A percentile compares a stretch with the other conserved stretches of the same genome.
These are phyloP conservation scores for Tetragonisca angustula DNA, from an alignment of 2,888 invertebrate genomes.

Conservation along the genomic window DNA sequence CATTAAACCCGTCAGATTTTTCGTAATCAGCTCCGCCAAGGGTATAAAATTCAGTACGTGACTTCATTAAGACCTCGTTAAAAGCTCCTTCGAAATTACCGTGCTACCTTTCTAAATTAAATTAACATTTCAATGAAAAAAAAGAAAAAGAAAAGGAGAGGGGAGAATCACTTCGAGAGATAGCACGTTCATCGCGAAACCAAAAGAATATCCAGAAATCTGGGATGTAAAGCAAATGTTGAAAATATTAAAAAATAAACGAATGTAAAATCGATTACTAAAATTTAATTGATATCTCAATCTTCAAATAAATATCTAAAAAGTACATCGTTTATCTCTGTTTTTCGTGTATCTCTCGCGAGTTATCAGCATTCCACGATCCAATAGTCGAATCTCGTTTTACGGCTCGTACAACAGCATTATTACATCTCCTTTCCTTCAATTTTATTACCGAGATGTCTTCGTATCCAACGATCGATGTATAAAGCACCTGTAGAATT, in stretches of 20 bases:
- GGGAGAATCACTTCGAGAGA: not conserved
- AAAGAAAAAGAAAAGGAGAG: too few species aligned
- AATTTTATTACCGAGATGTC: conserved; percentile 30
- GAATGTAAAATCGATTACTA: too few species aligned
- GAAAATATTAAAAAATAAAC: not conserved
- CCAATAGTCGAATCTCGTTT: conserved; percentile 15
- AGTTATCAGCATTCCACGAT: not conserved
- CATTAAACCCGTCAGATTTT: not conserved
- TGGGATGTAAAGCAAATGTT: not conserved
- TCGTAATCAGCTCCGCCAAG: not conserved
- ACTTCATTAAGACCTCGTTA: conserved; percentile 19
- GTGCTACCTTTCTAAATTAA: conserved; percentile 8
- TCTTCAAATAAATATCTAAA: not conserved
- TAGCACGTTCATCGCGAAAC: not conserved
- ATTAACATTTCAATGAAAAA: conserved; percentile 5
- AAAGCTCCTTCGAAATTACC: not conserved
- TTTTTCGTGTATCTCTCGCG: not conserved
- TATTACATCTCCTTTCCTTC: not conserved
- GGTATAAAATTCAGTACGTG: conserved; percentile 22
- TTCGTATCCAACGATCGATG: conserved; percentile 28
- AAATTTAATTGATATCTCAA: too few species aligned
- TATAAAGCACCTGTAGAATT: conserved; percentile 13
- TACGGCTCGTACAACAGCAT: not conserved
- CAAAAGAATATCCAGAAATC: not conserved
- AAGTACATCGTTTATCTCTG: not conserved